Evolutionary conservation across 2,113 vertebrate genomes (phyloP).

Genomic region (Mesoclemmys tuberculata): DNA sequence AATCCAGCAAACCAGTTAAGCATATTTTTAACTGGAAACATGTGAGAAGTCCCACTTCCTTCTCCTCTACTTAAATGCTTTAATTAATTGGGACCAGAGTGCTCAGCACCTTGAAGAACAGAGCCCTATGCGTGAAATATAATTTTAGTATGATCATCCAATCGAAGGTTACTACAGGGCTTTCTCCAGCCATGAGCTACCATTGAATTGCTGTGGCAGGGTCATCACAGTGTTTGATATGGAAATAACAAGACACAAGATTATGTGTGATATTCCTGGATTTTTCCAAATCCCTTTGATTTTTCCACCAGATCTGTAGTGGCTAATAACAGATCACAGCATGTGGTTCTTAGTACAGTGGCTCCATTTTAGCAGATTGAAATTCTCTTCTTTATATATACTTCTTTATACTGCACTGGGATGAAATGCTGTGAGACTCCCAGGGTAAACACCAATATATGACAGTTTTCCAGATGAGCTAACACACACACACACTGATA

Average conservation of each 20-base stretch:
- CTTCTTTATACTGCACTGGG: background rate
- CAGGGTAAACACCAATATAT: background rate
- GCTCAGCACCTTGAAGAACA: background rate
- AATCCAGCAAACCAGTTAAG: background rate
- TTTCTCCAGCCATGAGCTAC: background rate
- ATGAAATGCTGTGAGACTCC: too few species aligned
- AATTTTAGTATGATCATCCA: background rate
- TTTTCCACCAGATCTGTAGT: background rate
- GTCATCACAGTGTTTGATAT: background rate
- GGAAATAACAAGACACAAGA: background rate
- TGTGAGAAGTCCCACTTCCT: background rate
- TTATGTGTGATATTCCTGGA: too few species aligned
- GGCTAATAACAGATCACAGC: too few species aligned
- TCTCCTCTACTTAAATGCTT: background rate
- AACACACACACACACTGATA: too few species aligned
- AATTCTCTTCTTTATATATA: background rate
- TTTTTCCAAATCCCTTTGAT: too few species aligned
- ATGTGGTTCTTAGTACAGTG: too few species aligned
- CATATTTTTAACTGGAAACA: background rate
- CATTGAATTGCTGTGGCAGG: background rate
- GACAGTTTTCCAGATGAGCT: too few species aligned
- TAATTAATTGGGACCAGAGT: background rate
- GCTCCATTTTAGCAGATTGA: too few species aligned
- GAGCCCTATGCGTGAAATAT: background rate
- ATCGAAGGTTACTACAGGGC: background rate